These are phyloP conservation scores for Rhyacophila brunnea DNA, from an alignment of 1,140 invertebrate species.

Conservation along the genomic window DNA sequence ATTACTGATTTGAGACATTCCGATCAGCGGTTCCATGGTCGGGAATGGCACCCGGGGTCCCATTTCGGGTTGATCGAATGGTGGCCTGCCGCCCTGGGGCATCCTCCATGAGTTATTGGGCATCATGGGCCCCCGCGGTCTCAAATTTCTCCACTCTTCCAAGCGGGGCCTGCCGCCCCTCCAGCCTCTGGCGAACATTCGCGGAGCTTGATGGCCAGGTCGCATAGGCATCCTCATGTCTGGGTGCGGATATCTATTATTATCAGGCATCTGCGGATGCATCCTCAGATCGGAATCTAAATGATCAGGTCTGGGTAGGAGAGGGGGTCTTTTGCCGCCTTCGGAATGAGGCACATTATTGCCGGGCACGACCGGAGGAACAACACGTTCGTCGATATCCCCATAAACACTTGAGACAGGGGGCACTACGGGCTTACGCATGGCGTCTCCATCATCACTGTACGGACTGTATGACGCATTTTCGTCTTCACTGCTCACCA, in stretches of 20 bases:
- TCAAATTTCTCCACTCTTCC: constrained; percentile 2
- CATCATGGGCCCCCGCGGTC: constrained; percentile 24
- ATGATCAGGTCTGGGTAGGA: constrained; percentile 22
- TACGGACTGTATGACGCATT: constrained; percentile 37
- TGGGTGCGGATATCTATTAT: too few species aligned
- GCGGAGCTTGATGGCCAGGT: neutral
- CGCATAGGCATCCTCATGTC: constrained; percentile 15
- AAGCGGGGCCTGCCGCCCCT: constrained; percentile 16
- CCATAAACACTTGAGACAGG: constrained; percentile 43
- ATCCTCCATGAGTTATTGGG: constrained; percentile 35
- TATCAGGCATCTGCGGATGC: neutral
- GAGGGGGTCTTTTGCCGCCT: constrained; percentile 15
- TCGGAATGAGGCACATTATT: constrained; percentile 3
- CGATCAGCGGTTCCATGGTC: constrained; percentile 37
- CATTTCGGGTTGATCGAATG: constrained; percentile 36
- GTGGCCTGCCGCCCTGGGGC: constrained; percentile 38
- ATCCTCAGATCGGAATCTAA: constrained; percentile 29
- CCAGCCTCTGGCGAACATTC: constrained; percentile 17
- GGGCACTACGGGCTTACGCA: neutral
- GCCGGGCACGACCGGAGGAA: constrained; percentile 10
- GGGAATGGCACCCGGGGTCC: constrained; percentile 21
- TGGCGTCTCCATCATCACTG: constrained; percentile 20
- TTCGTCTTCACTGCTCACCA: constrained; percentile 50
- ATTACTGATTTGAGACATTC: constrained; percentile 19
- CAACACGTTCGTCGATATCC: constrained; percentile 53